Conservation (phyloP, 2,797 vertebrate species). For the Perdix hodgsoniae region DNA sequence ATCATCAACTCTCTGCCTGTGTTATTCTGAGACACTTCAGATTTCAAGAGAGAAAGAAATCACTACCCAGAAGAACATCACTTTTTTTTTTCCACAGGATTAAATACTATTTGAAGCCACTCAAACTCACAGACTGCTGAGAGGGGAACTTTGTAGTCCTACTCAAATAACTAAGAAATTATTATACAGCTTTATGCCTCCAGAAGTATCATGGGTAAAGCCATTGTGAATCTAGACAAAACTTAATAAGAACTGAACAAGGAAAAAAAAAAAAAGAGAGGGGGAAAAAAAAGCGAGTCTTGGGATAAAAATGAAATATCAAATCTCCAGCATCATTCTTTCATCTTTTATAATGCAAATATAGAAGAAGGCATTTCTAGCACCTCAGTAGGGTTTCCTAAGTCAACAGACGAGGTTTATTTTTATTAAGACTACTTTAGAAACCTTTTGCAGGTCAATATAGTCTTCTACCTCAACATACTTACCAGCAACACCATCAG, state of each 20-base stretch:
- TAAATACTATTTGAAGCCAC: neutral
- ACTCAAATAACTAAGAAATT: neutral
- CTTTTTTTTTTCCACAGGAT: neutral
- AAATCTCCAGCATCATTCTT: neutral
- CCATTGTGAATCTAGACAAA: neutral
- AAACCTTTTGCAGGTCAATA: neutral
- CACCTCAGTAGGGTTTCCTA: neutral
- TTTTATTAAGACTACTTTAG: neutral
- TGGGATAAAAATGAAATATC: neutral
- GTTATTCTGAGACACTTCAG: neutral
- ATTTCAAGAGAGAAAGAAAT: slow-evolving; percentile 5
- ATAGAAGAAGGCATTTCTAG: neutral
- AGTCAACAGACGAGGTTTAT: neutral
- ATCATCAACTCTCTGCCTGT: neutral
- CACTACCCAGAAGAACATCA: neutral
- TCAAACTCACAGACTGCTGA: neutral
- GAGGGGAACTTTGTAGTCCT: neutral
- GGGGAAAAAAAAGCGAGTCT: neutral
- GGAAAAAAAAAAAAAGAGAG: too few species aligned
- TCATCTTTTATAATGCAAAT: neutral
- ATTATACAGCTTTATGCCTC: neutral
- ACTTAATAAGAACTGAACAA: neutral
- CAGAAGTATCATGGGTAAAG: neutral
- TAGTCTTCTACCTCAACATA: neutral
- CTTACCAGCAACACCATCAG: slow-evolving; percentile 13